Percentiles rank a stretch among this genome's conserved stretches.
These are phyloP conservation scores for Oxygymnocypris stewartii DNA, from an alignment of 2,113 vertebrate species.

Conservation along the genomic window DNA sequence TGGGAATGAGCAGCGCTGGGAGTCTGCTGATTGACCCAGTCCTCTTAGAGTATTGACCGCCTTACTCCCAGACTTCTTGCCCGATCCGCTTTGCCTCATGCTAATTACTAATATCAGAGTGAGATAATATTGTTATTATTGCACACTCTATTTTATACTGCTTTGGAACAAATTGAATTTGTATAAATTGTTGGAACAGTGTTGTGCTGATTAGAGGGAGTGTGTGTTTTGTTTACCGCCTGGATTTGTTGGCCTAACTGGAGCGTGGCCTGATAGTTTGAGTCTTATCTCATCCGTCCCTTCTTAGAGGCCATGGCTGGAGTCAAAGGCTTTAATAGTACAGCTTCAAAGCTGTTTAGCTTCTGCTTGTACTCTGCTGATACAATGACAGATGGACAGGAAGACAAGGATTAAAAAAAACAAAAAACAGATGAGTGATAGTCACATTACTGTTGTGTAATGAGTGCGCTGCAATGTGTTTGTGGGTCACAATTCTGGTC, in stretches of 20 bases:
- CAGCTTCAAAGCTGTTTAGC: conserved; percentile 18
- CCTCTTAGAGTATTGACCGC: not conserved
- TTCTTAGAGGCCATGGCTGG: conserved; percentile 31
- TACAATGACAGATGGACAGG: conserved; percentile 37
- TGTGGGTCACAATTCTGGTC: not conserved
- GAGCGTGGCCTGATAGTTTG: conserved; percentile 11
- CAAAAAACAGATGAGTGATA: not conserved
- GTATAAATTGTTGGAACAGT: not conserved
- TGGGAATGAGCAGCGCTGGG: conserved; percentile 25
- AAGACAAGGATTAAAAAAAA: not conserved
- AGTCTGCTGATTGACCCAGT: conserved; percentile 10
- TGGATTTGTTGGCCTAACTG: not conserved
- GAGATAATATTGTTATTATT: conserved; percentile 30
- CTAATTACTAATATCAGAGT: conserved; percentile 44
- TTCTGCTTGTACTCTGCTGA: conserved; percentile 1
- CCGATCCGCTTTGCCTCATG: conserved; percentile 6
- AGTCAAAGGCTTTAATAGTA: conserved; percentile 21
- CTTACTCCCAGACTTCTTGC: not conserved
- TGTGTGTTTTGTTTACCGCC: conserved; percentile 2
- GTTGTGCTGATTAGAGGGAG: not conserved
- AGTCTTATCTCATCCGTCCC: conserved; percentile 40
- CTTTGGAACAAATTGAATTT: conserved; percentile 30
- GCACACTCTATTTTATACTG: conserved; percentile 35
- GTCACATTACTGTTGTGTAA: not conserved
- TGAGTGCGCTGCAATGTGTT: not conserved